These are phyloP conservation scores for Chinchilla lanigera DNA, from an alignment of 2,113 vertebrate genomes.

Conservation along the genomic window DNA sequence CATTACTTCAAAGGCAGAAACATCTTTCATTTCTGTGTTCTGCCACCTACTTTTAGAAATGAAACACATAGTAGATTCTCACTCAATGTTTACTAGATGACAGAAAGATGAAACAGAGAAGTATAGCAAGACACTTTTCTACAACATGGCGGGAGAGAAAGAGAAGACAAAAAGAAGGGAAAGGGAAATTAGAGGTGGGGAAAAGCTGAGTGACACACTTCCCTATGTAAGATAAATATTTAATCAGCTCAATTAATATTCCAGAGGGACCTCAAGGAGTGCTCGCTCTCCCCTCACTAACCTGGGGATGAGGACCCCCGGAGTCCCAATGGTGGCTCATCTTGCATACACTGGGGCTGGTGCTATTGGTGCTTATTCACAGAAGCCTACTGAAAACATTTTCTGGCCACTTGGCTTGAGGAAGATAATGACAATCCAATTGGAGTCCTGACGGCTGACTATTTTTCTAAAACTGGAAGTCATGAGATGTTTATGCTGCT, in stretches of 20 bases:
- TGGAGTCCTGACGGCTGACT: conserved; percentile 46
- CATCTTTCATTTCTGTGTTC: neutral
- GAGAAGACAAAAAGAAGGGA: neutral
- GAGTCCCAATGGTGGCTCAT: neutral
- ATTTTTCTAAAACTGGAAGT: conserved; percentile 53
- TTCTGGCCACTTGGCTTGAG: neutral
- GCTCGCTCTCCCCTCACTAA: conserved; percentile 8
- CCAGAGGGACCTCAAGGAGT: neutral
- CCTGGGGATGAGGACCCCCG: neutral
- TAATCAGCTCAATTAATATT: conserved; percentile 35
- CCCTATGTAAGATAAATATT: neutral
- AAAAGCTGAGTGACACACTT: neutral
- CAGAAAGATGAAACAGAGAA: neutral
- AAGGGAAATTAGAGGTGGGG: neutral
- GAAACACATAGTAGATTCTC: neutral
- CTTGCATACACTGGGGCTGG: neutral
- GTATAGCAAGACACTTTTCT: neutral
- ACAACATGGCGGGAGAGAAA: neutral
- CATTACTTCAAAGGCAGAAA: neutral
- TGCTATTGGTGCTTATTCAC: neutral
- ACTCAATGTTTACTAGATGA: neutral
- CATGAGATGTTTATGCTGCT: neutral
- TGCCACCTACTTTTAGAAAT: neutral
- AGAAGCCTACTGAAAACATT: neutral
- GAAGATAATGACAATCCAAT: conserved; percentile 40